Base-by-base conservation (phyloP, 1,140 invertebrate species). In the Pemphigus obesinymphae region DNA sequence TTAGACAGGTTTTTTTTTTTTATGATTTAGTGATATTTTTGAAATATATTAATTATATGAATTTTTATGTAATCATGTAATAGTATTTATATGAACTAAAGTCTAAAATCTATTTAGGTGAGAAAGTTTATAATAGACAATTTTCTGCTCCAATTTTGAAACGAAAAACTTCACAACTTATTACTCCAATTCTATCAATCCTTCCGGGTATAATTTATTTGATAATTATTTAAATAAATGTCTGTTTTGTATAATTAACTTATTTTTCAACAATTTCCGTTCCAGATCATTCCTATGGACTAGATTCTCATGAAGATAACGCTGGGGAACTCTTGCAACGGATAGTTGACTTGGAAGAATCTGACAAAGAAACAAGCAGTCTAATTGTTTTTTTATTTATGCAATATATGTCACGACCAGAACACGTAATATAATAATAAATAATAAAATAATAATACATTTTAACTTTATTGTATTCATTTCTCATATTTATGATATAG, bases 331-430 rank as follows among this genome's bases (percentile, higher is more conserved):
- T 93, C 76, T 89, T 94, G 20, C 91, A 93, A 55, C 90, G 92
- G 87, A 93, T 97, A 6, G 92, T 98, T 75, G 97, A 99, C 85
- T 88, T 96, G 78, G 96, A 98, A 86, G 97, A 98, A 86, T 91
- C 95, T 26, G 97, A 99, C 86, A 92, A 94, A 85, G 96, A 99
- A 88, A 98, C 97, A 0, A 95, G 97, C 83, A 97, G 99, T 87
- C 89, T 98, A 26, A 88, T 99, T n/a, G 93, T 99, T 3, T 96
- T 97, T 85, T 90, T 99, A 10, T 90, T 99, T 3, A 97, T 99
- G 93, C 97, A 98, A 88, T 96, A 96, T 87, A 88, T 96, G 84
- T 96, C 94, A 0, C 89, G 93, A 84, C 89, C 90, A 58, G 91
- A 92, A 85, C 90, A 92, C 88, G 93, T 94, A 87, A 87, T 84